These are phyloP conservation scores for silkworm (Bombyx mori) DNA, from an alignment of 1,140 invertebrate species.

Conservation along the genomic window ASM3026992v2 NC_085131.1:6709501-6710000, in stretches of 20 bases:
- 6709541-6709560: slow-evolving; percentile 87
- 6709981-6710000: too few species aligned
- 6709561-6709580: slow-evolving; percentile 83
- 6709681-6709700: too few species aligned
- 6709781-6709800: slow-evolving; percentile 68
- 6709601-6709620: background rate
- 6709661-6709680: too few species aligned
- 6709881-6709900: slow-evolving; percentile 89
- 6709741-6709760: too few species aligned
- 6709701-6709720: too few species aligned
- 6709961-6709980: too few species aligned
- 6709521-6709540: slow-evolving; percentile 92
- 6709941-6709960: slow-evolving; percentile 79
- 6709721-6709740: too few species aligned
- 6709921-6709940: slow-evolving; percentile 83
- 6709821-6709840: slow-evolving; percentile 90
- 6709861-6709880: slow-evolving; percentile 87
- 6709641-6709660: too few species aligned
- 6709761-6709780: slow-evolving; percentile 33
- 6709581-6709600: slow-evolving; percentile 72
- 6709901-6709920: slow-evolving; percentile 87
- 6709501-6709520: slow-evolving; percentile 90
- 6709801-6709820: slow-evolving; percentile 85
- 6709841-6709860: slow-evolving; percentile 85
- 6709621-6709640: background rate